Evolutionary conservation across 37 sponge, comb jelly and placozoan genomes (phyloP).

Genomic region (Beroe ovata): DNA sequence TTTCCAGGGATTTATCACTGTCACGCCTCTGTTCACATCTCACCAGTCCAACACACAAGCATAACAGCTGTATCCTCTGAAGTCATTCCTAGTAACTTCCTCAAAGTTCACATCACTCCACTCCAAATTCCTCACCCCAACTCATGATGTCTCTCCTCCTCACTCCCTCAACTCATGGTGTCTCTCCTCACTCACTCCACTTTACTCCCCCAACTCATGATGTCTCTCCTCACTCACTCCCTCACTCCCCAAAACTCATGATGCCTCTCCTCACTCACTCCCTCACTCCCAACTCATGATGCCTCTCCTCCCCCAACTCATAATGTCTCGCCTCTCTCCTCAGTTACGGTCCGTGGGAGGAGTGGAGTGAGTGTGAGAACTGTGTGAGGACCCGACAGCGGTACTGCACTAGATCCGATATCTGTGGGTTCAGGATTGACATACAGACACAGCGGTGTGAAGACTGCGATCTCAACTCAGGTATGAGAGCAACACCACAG

Average conservation of each 20-base stretch:
- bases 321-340: background rate
- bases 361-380: slow-evolving; percentile 28
- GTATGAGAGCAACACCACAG: too few species aligned
- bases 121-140: too few species aligned
- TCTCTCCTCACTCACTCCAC: too few species aligned
- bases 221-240: background rate
- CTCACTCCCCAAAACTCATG: background rate
- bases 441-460: background rate
- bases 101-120: too few species aligned
- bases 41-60: too few species aligned
- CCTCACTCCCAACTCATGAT: background rate
- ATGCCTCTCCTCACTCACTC: background rate
- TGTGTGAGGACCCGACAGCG: slow-evolving; percentile 9
- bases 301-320: background rate
- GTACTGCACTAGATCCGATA: background rate
- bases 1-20: too few species aligned
- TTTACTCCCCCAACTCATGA: too few species aligned
- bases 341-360: slow-evolving; percentile 27
- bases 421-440: slow-evolving; percentile 24
- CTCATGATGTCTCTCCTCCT: too few species aligned
- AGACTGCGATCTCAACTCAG: slow-evolving; percentile 30
- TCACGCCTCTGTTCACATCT: too few species aligned
- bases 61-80: too few species aligned
- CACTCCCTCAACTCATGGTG: too few species aligned
- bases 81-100: too few species aligned